phyloP scores from a whole-genome alignment of 30 jellyfish, hydroid and myxozoan genomes.

The Turritopsis dohrnii region DNA sequence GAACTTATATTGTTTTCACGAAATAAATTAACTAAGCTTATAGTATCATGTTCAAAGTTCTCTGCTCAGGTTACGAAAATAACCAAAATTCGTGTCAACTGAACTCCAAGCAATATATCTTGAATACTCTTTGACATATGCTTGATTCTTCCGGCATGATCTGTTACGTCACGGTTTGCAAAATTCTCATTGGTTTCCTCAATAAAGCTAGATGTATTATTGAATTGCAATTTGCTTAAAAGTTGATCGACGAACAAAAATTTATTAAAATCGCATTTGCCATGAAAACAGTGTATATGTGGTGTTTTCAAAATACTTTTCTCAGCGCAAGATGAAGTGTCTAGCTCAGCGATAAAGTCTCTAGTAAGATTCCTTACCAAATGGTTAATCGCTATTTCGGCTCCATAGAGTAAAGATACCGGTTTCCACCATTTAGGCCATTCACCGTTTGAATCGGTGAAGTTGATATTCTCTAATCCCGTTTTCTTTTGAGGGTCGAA shows the following conservation, averaged over 20 bases:
- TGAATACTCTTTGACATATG: neutral
- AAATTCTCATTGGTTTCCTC: neutral
- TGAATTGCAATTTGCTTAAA: neutral
- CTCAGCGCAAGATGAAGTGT: neutral
- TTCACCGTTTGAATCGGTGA: slow-evolving; percentile 26
- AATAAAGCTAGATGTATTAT: neutral
- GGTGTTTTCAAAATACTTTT: neutral
- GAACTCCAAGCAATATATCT: slow-evolving; percentile 1
- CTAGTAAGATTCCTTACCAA: neutral
- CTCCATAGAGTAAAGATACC: slow-evolving; percentile 17
- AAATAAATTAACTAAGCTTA: neutral
- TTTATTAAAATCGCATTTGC: neutral
- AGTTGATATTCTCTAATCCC: slow-evolving; percentile 24
- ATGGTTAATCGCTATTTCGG: slow-evolving; percentile 30
- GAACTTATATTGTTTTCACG: neutral
- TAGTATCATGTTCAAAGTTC: neutral
- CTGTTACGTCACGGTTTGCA: neutral
- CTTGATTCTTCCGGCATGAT: neutral
- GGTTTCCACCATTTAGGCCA: slow-evolving; percentile 38
- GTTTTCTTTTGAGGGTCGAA: neutral
- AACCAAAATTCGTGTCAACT: neutral
- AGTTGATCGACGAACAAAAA: neutral
- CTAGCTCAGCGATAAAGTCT: neutral
- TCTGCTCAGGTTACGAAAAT: neutral
- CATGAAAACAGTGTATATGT: neutral